Conservation (phyloP, 2,797 vertebrate species). For the Falco berigora region DNA sequence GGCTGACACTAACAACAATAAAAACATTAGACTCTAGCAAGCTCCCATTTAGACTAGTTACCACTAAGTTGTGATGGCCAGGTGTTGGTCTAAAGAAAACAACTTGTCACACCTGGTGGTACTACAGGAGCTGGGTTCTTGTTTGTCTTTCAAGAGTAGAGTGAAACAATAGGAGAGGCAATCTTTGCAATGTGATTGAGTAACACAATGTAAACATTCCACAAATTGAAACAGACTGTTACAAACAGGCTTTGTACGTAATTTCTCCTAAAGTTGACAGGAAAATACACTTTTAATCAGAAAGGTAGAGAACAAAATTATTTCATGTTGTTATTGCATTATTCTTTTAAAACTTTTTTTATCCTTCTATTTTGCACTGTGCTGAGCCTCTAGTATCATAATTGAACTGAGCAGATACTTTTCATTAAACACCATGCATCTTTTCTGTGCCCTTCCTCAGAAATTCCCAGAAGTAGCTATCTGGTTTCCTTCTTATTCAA, state of each 20-base stretch:
- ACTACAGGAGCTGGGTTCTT: background rate
- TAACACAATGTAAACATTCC: slow-evolving; percentile 9
- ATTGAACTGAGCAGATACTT: slow-evolving; percentile 53
- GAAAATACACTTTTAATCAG: slow-evolving; percentile 70
- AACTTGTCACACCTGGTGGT: background rate
- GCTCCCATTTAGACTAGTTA: background rate
- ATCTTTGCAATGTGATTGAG: background rate
- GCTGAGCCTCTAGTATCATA: slow-evolving; percentile 5
- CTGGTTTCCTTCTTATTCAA: slow-evolving; percentile 44
- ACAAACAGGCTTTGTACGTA: slow-evolving; percentile 46
- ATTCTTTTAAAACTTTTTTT: background rate
- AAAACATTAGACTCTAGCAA: background rate
- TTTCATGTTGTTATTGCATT: slow-evolving; percentile 55
- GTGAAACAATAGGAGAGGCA: background rate
- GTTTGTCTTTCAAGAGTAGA: background rate
- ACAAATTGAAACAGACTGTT: slow-evolving; percentile 49
- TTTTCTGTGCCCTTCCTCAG: slow-evolving; percentile 4
- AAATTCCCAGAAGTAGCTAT: slow-evolving; percentile 37
- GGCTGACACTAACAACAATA: background rate
- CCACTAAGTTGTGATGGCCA: background rate
- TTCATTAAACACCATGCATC: slow-evolving; percentile 56
- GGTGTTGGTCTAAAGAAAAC: background rate
- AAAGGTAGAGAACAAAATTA: slow-evolving; percentile 61
- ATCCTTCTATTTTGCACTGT: background rate
- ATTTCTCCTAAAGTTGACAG: slow-evolving; percentile 56